phyloP scores from a whole-genome alignment of 2,113 vertebrate genomes.

The Albula goreensis region DNA sequence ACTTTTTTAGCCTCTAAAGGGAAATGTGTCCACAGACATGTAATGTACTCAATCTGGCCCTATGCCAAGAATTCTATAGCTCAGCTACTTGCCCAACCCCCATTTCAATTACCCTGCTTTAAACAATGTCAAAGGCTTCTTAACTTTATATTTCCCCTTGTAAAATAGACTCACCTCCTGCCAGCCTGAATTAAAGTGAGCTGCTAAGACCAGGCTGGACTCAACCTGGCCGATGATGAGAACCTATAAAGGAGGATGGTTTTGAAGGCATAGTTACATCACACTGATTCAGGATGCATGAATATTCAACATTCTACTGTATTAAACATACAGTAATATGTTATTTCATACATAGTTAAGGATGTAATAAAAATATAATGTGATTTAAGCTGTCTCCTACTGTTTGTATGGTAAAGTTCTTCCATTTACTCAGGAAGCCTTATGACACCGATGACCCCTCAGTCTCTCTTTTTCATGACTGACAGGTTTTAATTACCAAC shows the following conservation, averaged over 20 bases:
- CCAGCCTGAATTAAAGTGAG: not conserved
- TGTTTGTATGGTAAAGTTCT: constrained; percentile 4
- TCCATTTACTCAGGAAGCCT: constrained; percentile 5
- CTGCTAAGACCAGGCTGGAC: not conserved
- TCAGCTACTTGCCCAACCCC: not conserved
- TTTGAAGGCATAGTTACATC: not conserved
- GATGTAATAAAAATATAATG: constrained; percentile 7
- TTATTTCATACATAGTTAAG: not conserved
- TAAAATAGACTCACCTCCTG: not conserved
- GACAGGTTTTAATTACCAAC: not conserved
- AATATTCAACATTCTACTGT: not conserved
- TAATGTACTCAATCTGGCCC: not conserved
- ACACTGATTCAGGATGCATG: not conserved
- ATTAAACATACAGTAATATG: not conserved
- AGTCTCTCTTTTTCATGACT: not conserved
- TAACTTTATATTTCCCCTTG: not conserved
- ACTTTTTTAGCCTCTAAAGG: not conserved
- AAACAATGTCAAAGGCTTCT: not conserved
- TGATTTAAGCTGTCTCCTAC: not conserved
- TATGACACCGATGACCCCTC: constrained; percentile 11
- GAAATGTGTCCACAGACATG: not conserved
- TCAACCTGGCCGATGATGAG: not conserved
- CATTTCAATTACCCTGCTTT: not conserved
- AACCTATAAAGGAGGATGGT: not conserved
- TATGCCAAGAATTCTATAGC: not conserved